These are phyloP conservation scores for Heterotilapia buettikoferi DNA, from an alignment of 2,113 vertebrate genomes.

Conservation along the genomic window DNA sequence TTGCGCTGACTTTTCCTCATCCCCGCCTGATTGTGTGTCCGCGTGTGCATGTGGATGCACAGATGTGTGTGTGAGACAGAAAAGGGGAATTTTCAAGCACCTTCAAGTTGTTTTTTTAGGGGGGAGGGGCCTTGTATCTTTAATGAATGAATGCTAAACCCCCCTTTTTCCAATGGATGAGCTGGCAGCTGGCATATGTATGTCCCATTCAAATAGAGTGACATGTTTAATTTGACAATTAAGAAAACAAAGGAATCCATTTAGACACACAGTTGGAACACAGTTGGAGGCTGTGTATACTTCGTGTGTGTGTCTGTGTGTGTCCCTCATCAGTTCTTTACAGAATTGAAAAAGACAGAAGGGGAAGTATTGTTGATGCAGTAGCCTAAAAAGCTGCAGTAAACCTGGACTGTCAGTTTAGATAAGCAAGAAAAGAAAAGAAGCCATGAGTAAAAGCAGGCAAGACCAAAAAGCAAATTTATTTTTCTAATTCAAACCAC, in stretches of 20 bases:
- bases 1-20: constrained; percentile 25
- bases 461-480: neutral
- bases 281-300: constrained; percentile 18
- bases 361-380: constrained; percentile 9
- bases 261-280: constrained; percentile 32
- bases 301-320: neutral
- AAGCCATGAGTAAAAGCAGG: neutral
- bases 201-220: constrained; percentile 46
- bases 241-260: constrained; percentile 59
- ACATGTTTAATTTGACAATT: constrained; percentile 64
- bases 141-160: constrained; percentile 15
- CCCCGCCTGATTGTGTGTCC: neutral
- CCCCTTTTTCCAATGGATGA: neutral
- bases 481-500: constrained; percentile 45
- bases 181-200: constrained; percentile 57
- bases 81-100: neutral
- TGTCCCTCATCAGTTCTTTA: neutral
- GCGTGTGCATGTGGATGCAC: neutral
- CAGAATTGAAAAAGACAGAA: constrained; percentile 10
- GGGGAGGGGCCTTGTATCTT: neutral
- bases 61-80: neutral
- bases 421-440: constrained; percentile 10
- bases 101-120: constrained; percentile 18
- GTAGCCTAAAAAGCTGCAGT: neutral
- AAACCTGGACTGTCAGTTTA: constrained; percentile 15